Evolutionary conservation across 2,113 vertebrate genomes (phyloP).

Genomic region (Myiagra hebetior): DNA sequence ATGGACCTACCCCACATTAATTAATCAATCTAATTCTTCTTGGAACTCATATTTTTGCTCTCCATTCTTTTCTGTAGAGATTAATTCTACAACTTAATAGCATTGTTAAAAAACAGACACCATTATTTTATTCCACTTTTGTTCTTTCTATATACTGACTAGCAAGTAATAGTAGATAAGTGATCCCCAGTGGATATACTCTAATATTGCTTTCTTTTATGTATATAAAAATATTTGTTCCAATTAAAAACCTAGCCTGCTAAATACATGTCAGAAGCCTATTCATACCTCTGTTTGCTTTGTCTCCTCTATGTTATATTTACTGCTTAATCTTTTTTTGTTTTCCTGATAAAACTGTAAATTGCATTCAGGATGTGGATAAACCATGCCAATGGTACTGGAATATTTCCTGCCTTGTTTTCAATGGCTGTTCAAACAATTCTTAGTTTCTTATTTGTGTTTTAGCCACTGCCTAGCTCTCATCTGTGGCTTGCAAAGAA

Average conservation of each 20-base stretch:
- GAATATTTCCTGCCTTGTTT: background rate
- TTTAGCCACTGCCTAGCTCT: background rate
- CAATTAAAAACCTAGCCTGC: background rate
- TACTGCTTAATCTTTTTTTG: background rate
- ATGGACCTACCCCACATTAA: background rate
- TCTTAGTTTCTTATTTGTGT: background rate
- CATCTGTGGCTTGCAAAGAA: background rate
- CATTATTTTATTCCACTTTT: background rate
- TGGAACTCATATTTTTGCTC: background rate
- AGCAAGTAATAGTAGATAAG: background rate
- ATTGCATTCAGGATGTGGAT: background rate
- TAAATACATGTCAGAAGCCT: background rate
- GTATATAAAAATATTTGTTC: background rate
- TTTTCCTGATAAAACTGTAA: background rate
- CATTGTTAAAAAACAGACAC: background rate
- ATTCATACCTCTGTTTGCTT: background rate
- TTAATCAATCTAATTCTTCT: background rate
- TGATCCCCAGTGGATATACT: background rate
- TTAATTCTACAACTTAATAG: background rate
- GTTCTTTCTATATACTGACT: background rate
- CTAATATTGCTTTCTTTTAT: background rate
- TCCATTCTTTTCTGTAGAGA: background rate
- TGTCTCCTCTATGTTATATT: background rate
- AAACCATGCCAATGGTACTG: rapidly evolving
- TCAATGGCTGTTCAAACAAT: background rate